These are phyloP conservation scores for Brachionus paranguensis DNA, from an alignment of 1,140 invertebrate species.

Conservation along the genomic window DNA sequence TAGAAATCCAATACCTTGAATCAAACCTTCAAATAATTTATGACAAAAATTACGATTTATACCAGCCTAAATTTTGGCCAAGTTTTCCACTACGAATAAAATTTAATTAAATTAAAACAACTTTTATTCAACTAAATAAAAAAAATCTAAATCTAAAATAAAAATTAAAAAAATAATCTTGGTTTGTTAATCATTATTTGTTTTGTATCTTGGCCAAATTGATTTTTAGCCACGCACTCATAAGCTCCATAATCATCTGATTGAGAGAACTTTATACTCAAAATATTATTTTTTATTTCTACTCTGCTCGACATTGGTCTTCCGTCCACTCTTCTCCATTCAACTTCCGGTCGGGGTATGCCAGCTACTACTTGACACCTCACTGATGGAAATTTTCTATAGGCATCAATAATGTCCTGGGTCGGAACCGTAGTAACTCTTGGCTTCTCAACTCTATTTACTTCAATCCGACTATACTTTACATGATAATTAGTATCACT, in stretches of 20 bases:
- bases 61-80: conserved; percentile 1
- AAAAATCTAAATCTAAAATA: neutral
- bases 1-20: neutral
- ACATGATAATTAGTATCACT: neutral
- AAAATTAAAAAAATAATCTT: neutral
- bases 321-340: neutral
- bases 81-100: neutral
- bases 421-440: neutral
- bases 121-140: neutral
- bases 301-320: neutral
- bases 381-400: neutral
- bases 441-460: neutral
- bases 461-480: conserved; percentile 27
- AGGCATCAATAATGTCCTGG: neutral
- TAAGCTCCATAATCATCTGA: conserved; percentile 2
- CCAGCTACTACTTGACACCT: neutral
- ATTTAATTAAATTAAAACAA: neutral
- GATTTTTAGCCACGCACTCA: neutral
- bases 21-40: neutral
- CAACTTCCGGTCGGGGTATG: neutral
- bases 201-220: neutral
- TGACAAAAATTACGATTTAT: conserved; percentile 6
- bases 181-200: neutral
- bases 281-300: neutral
- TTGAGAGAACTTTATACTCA: conserved; percentile 13